Evolutionary conservation across 2,888 invertebrate genomes (phyloP).

Genomic region (Itoplectis maculator): DNA sequence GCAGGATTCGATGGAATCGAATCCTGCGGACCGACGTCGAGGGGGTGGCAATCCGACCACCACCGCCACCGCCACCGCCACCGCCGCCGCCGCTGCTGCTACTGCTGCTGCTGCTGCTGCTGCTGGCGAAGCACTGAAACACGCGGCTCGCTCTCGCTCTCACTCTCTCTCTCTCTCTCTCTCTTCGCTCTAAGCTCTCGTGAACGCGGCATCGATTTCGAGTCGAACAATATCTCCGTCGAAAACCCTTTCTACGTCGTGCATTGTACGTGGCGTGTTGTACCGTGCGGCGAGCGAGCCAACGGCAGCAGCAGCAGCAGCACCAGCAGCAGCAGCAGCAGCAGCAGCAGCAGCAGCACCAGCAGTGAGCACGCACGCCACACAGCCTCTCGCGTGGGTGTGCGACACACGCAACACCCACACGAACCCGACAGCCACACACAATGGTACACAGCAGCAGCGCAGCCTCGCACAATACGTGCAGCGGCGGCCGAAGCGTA

Average conservation of each 20-base stretch:
- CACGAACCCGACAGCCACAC: constrained; percentile 23
- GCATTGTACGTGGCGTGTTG: constrained; percentile 55
- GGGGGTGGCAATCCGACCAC: too few species aligned
- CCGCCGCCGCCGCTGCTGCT: constrained; percentile 15
- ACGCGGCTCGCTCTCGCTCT: constrained; percentile 32
- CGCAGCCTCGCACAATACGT: too few species aligned
- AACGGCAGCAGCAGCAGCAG: too few species aligned
- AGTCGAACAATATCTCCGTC: constrained; percentile 75
- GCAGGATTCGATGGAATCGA: constrained; percentile 59
- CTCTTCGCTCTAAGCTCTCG: constrained; percentile 34
- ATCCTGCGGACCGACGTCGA: too few species aligned
- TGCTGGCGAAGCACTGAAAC: constrained; percentile 52
- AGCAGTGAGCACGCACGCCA: constrained; percentile 37
- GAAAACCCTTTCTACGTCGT: constrained; percentile 58
- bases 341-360: constrained; percentile 25
- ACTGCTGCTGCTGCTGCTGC: constrained; percentile 11
- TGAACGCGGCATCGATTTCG: constrained; percentile 81
- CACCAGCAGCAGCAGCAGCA: too few species aligned
- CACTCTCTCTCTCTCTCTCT: neutral
- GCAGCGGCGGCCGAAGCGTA: constrained; percentile 43
- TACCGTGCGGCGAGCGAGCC: constrained; percentile 42
- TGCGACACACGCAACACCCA: constrained; percentile 15
- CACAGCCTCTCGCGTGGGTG: constrained; percentile 11
- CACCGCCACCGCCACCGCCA: too few species aligned
- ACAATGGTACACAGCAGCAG: constrained; percentile 31